Evolutionary conservation across 1,140 invertebrate species (phyloP), one percentile per base, ranked within the genome.

Genomic region (Eubasilissa regina): DNA sequence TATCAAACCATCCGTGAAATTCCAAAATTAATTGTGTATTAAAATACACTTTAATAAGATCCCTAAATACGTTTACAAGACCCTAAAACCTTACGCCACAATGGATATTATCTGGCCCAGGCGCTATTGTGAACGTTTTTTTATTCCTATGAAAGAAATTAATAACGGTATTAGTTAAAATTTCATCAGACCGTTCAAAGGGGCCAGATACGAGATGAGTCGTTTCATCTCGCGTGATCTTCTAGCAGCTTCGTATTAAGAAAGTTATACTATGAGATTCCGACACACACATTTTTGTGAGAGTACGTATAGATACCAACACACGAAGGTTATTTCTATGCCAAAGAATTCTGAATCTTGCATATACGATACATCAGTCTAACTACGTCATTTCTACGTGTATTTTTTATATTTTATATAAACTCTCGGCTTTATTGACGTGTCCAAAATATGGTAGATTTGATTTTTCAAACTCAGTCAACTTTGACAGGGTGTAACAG

Each of bases 21-120:
- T 58, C 55, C 17, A 58, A 58, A 58, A 58, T 58, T 58, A 58
- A 58, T 58, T 21, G 21, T 58, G 55, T 58, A 58, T 58, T 58
- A 58, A 58, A 58, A 58, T 58, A 58, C 55, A 15, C 11, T 58
- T 58, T 58, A 58, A 58, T 58, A 58, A 58, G 55, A 58, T 58
- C 55, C 55, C 55, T 58, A 58, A 58, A 58, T 58, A 58, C 55
- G 55, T 58, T 58, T 21, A 21, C 15, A 21, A 12, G 15, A 15
- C 17, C 15, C 9, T 15, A 9, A 15, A 15, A 21, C 25, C 25
- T 35, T 35, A 35, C 25, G 55, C 17, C 55, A 58, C 55, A 58
- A 58, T 58, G 55, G 55, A 3, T 15, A 3, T 15, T 19, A 19
- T 19, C 17, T 11, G 21, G 1, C 15, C 55, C 21, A 21, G 55